Conservation (phyloP, 2,113 vertebrate species). For the Cinclus cinclus region DNA sequence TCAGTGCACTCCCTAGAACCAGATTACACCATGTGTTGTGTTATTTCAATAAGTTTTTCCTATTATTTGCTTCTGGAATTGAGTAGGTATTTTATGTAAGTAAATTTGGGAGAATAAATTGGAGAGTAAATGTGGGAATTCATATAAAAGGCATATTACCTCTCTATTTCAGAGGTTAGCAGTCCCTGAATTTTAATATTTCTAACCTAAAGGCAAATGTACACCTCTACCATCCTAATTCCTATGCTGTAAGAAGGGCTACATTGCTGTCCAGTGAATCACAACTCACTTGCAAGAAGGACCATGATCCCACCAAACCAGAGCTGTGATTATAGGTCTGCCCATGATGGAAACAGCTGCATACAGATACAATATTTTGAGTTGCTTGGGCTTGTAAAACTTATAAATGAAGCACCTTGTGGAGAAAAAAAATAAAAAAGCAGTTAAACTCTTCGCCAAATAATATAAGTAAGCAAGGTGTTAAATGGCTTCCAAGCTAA, state of each 20-base stretch:
- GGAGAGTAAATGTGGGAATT: neutral
- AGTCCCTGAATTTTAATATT: neutral
- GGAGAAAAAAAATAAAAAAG: rapidly evolving
- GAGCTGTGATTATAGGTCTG: neutral
- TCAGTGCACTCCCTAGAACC: neutral
- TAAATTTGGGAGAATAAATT: neutral
- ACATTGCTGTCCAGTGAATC: neutral
- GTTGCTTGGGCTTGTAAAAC: neutral
- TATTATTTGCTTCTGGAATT: rapidly evolving
- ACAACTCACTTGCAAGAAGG: neutral
- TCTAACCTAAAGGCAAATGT: neutral
- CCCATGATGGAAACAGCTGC: neutral
- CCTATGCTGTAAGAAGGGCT: neutral
- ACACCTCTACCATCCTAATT: neutral
- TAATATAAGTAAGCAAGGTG: neutral
- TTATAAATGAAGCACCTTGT: neutral
- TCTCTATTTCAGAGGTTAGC: neutral
- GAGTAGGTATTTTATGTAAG: neutral
- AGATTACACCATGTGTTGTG: neutral
- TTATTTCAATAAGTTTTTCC: neutral
- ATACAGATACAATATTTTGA: neutral
- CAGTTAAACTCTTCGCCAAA: neutral
- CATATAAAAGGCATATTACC: neutral
- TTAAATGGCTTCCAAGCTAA: neutral
- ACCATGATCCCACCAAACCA: neutral